Conservation (phyloP, 1,140 invertebrate species). For the Chlorops oryzae region DNA sequence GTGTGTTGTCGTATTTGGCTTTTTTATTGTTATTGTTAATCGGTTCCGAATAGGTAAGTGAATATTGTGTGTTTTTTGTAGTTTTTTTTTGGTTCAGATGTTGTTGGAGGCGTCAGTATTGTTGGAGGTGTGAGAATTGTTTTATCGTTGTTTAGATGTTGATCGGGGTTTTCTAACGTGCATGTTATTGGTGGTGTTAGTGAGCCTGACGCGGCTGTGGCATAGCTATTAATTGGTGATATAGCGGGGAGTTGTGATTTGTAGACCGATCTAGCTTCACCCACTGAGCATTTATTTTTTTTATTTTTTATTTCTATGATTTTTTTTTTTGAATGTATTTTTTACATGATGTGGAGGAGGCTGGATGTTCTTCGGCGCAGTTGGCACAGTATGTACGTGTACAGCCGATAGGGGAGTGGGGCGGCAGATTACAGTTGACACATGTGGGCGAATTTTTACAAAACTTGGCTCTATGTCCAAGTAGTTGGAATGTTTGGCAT, state of each 20-base stretch:
- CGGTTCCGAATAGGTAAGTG: no score
- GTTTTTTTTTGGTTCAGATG: no score
- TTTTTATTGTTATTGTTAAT: no score
- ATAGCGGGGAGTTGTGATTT: slow-evolving; percentile 2
- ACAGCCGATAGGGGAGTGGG: not conserved
- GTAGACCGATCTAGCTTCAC: slow-evolving; percentile 2
- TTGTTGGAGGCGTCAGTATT: no score
- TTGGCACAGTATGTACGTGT: slow-evolving; percentile 2
- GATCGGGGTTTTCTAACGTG: no score
- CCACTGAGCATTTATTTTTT: not conserved
- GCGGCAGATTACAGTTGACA: not conserved
- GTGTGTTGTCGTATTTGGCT: no score
- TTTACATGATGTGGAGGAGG: not conserved
- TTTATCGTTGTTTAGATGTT: no score
- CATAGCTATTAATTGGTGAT: no score
- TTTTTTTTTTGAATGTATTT: slow-evolving; percentile 2
- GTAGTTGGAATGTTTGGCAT: not conserved
- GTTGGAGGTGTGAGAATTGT: no score
- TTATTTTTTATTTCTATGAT: not conserved
- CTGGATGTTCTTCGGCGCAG: not conserved
- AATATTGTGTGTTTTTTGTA: no score
- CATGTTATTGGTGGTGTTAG: no score
- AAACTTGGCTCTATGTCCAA: not conserved
- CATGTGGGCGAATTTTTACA: not conserved
- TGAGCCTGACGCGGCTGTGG: no score